A percentile compares a stretch with the other conserved stretches of the same genome.
Conservation (phyloP, 1,140 invertebrate genomes). For the Drosophila sturtevanti region DNA sequence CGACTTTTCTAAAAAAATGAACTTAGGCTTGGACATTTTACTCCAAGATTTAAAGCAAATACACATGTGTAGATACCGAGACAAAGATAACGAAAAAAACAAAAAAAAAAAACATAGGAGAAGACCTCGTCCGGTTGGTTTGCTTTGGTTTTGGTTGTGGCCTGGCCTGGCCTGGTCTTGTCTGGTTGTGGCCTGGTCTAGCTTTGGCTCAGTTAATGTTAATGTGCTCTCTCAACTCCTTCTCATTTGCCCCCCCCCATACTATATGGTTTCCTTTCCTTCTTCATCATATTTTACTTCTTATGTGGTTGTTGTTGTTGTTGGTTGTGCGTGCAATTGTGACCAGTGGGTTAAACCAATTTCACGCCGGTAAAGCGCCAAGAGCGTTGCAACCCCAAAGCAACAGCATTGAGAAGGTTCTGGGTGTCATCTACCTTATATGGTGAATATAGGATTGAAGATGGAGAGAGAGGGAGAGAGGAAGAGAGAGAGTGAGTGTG, state of each 20-base stretch:
- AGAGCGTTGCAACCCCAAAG: constrained; percentile 68
- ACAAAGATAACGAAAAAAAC: constrained; percentile 76
- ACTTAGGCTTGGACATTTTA: constrained; percentile 58
- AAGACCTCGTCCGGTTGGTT: constrained; percentile 16
- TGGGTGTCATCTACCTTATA: constrained; percentile 62
- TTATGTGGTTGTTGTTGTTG: constrained; percentile 30
- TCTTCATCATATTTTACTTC: not conserved
- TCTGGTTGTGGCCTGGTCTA: constrained; percentile 33
- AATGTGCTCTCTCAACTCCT: constrained; percentile 74
- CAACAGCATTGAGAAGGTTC: constrained; percentile 52
- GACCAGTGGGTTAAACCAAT: constrained; percentile 82
- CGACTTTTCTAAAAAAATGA: constrained; percentile 64
- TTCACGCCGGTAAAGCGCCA: constrained; percentile 81
- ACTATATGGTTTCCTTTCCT: not conserved
- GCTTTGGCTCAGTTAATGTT: constrained; percentile 79
- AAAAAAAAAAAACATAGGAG: constrained; percentile 9
- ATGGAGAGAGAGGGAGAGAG: not conserved
- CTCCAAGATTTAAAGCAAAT: constrained; percentile 30
- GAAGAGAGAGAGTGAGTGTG: not conserved
- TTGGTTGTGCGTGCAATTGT: constrained; percentile 71
- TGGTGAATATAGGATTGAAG: constrained; percentile 2
- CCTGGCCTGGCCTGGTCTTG: constrained; percentile 24
- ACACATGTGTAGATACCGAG: constrained; percentile 66
- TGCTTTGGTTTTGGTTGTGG: constrained; percentile 27
- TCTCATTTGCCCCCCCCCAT: constrained; percentile 23